Evolutionary conservation across 2,888 invertebrate species (phyloP).

Genomic region (Limnephilus auricula): DNA sequence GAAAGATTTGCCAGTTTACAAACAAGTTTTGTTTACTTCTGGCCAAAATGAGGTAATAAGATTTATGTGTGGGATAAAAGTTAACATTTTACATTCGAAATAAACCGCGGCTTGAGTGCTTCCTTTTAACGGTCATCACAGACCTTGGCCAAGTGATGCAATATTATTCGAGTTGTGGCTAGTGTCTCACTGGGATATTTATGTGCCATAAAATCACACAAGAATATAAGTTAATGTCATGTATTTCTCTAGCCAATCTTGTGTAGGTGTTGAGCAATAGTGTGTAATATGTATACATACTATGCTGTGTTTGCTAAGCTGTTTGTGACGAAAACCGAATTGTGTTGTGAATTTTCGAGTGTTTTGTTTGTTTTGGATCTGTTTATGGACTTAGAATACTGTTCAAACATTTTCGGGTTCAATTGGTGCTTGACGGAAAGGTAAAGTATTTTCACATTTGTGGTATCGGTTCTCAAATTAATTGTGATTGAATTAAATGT

Average conservation of each 20-base stretch:
- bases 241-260: not conserved
- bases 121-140: not conserved
- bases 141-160: conserved; percentile 30
- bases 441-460: not conserved
- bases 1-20: not conserved
- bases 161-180: not conserved
- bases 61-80: not conserved
- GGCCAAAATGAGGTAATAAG: conserved; percentile 1
- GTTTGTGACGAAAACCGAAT: not conserved
- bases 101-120: not conserved
- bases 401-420: conserved; percentile 23
- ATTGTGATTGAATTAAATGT: not conserved
- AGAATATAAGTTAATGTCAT: conserved; percentile 20
- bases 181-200: conserved; percentile 32
- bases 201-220: conserved; percentile 24
- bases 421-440: not conserved
- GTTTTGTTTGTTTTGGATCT: conserved; percentile 27
- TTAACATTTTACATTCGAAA: not conserved
- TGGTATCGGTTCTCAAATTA: not conserved
- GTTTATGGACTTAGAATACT: not conserved
- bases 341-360: conserved; percentile 23
- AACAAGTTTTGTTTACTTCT: not conserved
- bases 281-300: not conserved
- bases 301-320: conserved; percentile 16
- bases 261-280: not conserved